These are phyloP conservation scores for Macropis europaea DNA, from an alignment of 2,888 invertebrate species.

Conservation along the genomic window DNA sequence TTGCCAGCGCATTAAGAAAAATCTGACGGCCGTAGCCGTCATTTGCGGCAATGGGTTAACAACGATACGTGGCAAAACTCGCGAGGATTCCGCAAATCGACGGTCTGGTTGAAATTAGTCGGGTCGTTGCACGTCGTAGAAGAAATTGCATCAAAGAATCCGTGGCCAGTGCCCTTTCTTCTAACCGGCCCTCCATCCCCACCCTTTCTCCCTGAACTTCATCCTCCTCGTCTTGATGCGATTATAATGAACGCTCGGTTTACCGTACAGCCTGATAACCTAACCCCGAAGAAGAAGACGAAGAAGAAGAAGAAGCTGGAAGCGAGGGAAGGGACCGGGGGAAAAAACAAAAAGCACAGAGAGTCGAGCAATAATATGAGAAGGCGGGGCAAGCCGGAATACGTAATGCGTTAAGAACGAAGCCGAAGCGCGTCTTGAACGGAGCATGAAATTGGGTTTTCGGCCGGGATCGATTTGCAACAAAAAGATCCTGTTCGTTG, in stretches of 20 bases:
- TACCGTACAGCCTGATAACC: conserved; percentile 71
- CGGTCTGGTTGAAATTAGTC: conserved; percentile 28
- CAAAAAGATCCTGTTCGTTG: conserved; percentile 33
- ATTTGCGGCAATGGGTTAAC: neutral
- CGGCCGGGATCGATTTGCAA: conserved; percentile 56
- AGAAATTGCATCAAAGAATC: conserved; percentile 76
- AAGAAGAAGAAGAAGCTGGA: neutral
- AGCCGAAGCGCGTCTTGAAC: conserved; percentile 44
- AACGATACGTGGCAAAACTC: neutral
- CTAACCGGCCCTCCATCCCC: conserved; percentile 34
- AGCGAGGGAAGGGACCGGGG: neutral
- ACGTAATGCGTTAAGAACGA: conserved; percentile 62
- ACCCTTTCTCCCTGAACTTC: conserved; percentile 41
- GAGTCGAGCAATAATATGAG: conserved; percentile 60
- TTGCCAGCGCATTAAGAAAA: too few species aligned
- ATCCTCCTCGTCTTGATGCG: conserved; percentile 72
- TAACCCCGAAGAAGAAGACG: conserved; percentile 44
- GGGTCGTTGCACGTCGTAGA: conserved; percentile 57
- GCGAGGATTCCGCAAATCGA: neutral
- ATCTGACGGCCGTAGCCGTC: too few species aligned
- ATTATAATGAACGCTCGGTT: conserved; percentile 78
- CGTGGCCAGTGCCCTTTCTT: conserved; percentile 67
- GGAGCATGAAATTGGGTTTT: conserved; percentile 62
- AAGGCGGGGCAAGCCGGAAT: conserved; percentile 56
- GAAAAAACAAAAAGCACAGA: conserved; percentile 21